phyloP scores from a whole-genome alignment of 2,113 vertebrate genomes.

The Sarotherodon lohbergeri region DNA sequence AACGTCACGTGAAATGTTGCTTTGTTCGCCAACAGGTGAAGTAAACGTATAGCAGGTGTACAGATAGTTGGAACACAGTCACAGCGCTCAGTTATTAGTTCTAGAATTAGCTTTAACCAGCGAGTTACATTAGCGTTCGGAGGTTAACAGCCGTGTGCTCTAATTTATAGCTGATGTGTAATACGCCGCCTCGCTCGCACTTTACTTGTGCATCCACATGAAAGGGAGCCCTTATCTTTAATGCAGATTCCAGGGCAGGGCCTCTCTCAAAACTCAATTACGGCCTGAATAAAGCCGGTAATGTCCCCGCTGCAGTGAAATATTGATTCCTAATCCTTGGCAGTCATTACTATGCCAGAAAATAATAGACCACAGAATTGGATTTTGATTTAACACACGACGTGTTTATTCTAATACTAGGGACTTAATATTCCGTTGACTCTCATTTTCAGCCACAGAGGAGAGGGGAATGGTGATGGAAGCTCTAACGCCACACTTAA shows the following conservation, averaged over 20 bases:
- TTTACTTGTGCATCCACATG: constrained; percentile 13
- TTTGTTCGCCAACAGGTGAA: background rate
- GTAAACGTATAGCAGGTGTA: background rate
- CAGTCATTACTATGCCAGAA: constrained; percentile 73
- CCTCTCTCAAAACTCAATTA: constrained; percentile 69
- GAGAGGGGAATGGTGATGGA: constrained; percentile 9
- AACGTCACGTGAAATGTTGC: background rate
- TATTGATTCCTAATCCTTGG: constrained; percentile 74
- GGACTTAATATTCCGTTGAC: constrained; percentile 67
- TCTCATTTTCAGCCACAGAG: constrained; percentile 41
- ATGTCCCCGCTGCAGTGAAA: constrained; percentile 70
- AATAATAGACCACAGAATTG: constrained; percentile 75
- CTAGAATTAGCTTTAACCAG: background rate
- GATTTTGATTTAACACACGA: constrained; percentile 73
- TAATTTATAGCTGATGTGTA: background rate
- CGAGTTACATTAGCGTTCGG: background rate
- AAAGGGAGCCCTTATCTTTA: constrained; percentile 48
- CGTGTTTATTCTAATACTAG: constrained; percentile 70
- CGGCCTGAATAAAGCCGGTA: constrained; percentile 68
- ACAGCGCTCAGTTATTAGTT: background rate
- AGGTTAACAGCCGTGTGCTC: background rate
- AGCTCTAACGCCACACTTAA: constrained; percentile 37
- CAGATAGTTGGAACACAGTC: background rate
- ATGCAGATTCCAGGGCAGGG: constrained; percentile 66
- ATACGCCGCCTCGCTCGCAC: background rate